These are phyloP conservation scores for Drosophila tani DNA, from an alignment of 1,140 invertebrate species.

Conservation along the genomic window DNA sequence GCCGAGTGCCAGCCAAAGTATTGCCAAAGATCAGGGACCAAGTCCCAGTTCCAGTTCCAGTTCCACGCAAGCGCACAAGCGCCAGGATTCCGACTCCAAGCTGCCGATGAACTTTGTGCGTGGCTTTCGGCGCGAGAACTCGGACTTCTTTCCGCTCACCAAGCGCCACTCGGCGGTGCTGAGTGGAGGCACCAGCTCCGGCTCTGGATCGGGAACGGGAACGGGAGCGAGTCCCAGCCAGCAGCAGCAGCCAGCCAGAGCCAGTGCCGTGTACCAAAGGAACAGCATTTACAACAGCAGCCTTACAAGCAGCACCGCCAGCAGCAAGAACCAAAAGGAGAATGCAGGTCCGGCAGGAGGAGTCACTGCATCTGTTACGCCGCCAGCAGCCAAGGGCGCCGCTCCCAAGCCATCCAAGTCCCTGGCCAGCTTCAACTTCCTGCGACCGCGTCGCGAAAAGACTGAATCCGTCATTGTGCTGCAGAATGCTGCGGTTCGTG, in stretches of 20 bases:
- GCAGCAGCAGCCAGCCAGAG: conserved; percentile 81
- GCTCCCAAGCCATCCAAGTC: conserved; percentile 54
- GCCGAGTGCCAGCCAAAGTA: conserved; percentile 47
- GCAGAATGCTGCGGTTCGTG: conserved; percentile 87
- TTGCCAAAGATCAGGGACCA: conserved; percentile 62
- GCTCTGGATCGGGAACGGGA: background rate
- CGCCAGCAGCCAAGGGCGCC: conserved; percentile 25
- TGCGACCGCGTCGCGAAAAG: conserved; percentile 91
- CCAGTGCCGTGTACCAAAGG: conserved; percentile 89
- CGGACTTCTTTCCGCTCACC: conserved; percentile 90
- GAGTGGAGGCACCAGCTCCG: conserved; percentile 70
- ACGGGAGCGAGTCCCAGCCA: conserved; percentile 57
- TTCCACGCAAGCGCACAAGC: conserved; percentile 84
- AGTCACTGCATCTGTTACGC: conserved; percentile 18
- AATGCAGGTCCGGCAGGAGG: conserved; percentile 12
- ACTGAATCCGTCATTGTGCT: conserved; percentile 93
- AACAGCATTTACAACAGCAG: conserved; percentile 86
- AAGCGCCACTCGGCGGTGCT: conserved; percentile 91
- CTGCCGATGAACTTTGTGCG: conserved; percentile 89
- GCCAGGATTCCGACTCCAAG: conserved; percentile 89
- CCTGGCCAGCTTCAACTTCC: conserved; percentile 80
- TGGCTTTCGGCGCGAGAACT: conserved; percentile 92
- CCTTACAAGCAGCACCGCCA: conserved; percentile 2
- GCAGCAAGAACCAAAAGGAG: conserved; percentile 32
- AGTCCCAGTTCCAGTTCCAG: conserved; percentile 35